Conservation (phyloP, 2,888 invertebrate species). For the Ferdinandea cuprea region DNA sequence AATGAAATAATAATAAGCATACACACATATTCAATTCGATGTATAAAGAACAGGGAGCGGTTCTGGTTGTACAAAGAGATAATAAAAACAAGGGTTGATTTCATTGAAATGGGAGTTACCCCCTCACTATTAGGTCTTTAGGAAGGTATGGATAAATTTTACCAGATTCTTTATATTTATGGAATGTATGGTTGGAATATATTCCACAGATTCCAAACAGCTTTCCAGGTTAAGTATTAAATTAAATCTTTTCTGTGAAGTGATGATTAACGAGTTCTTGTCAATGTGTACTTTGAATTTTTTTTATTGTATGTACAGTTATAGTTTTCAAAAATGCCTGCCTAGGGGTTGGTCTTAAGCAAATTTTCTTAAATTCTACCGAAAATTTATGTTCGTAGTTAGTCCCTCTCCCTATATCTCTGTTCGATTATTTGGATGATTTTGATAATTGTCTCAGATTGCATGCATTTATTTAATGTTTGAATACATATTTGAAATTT, state of each 20-base stretch:
- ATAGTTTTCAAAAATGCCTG: not conserved
- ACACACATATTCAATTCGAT: constrained; percentile 17
- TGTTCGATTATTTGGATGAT: too few species aligned
- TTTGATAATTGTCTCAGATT: too few species aligned
- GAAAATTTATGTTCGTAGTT: too few species aligned
- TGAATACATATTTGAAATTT: too few species aligned
- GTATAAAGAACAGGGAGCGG: constrained; percentile 52
- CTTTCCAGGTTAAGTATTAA: constrained; percentile 13
- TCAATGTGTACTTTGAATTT: not conserved
- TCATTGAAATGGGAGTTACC: constrained; percentile 14
- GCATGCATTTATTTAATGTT: too few species aligned
- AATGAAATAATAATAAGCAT: constrained; percentile 34
- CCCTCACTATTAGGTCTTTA: not conserved
- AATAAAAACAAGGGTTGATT: constrained; percentile 37
- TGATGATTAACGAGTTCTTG: constrained; percentile 3
- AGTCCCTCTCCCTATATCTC: too few species aligned
- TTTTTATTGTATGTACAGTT: not conserved
- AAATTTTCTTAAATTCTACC: too few species aligned
- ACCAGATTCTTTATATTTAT: constrained; percentile 12
- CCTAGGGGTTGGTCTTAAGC: not conserved
- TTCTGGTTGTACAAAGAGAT: constrained; percentile 33
- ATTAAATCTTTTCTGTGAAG: not conserved
- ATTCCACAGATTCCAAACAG: constrained; percentile 11
- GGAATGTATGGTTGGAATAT: constrained; percentile 4
- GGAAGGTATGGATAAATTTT: constrained; percentile 2